phyloP scores from a whole-genome alignment of 1,140 invertebrate genomes.

The Hirudo medicinalis region DNA sequence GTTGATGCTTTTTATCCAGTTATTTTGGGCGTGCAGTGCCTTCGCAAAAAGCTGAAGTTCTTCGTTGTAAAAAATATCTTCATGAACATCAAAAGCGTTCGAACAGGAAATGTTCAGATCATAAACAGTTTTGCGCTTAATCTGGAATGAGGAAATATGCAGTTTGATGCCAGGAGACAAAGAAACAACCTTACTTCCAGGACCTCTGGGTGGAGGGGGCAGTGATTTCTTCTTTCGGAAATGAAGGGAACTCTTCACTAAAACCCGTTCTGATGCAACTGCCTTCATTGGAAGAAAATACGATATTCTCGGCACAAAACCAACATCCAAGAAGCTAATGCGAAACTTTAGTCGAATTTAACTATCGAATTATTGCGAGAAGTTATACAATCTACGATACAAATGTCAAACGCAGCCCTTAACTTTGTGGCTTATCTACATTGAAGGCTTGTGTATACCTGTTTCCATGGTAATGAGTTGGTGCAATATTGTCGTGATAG shows the following conservation, averaged over 20 bases:
- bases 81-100: conserved; percentile 28
- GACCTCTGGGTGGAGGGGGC: conserved; percentile 31
- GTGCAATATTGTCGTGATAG: no score
- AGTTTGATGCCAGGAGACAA: conserved; percentile 29
- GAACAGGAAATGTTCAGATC: conserved; percentile 19
- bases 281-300: background rate
- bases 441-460: no score
- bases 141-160: conserved; percentile 27
- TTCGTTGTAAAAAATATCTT: conserved; percentile 37
- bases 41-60: conserved; percentile 30
- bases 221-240: conserved; percentile 31
- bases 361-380: no score
- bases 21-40: conserved; percentile 30
- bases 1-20: conserved; percentile 35
- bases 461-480: no score
- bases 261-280: background rate
- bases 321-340: no score
- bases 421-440: no score
- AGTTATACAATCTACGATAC: no score
- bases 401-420: no score
- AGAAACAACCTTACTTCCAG: conserved; percentile 34
- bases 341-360: no score
- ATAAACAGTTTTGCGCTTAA: conserved; percentile 20
- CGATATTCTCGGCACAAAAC: background rate
- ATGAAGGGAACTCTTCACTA: background rate